Base-by-base conservation (phyloP, 2,113 vertebrate species). In the Oreocharis arfaki region DNA sequence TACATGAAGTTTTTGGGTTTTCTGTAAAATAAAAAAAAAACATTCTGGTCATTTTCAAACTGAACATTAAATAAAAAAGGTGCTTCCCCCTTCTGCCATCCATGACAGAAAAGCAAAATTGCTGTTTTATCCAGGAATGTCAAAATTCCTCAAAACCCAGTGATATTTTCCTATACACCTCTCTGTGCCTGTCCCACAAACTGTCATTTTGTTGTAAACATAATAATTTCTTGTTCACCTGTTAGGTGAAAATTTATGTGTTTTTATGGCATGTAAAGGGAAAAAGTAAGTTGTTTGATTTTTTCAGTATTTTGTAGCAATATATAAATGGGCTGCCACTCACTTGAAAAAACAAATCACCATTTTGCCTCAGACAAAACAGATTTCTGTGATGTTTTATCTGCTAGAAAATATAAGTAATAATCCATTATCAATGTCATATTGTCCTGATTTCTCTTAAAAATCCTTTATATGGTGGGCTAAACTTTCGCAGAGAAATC, bases 381-480 rank as follows among this genome's bases (percentile, higher is more conserved):
- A 84, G 33, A 92, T 89, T 94, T 76, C 60, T 41, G 7, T 61
- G 69, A 89, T 70, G 59, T 96, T 95, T 93, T 81, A 71, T 85
- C 42, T 77, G 19, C 44, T 76, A 85, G 67, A 75, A 94, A 65
- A 86, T 46, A 71, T 68, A 89, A 89, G 87, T 80, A 95, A 80
- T 85, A 73, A 84, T 84, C 91, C 22, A 85, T 92, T 93, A 71
- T 27, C 64, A 24, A 39, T 84, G 88, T 65, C 70, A 88, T 32
- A 20, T 91, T 89, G 77, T 86, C 55, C 52, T 86, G 73, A 87
- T 80, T 94, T 87, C 49, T 91, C 71, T 91, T 89, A 91, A 94
- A 71, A 11, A 73, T 49, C 46, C 78, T 87, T 74, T 80, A 65
- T 94, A 35, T 65, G 60, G 59, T 64, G 30, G 30, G 41, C 69